Evolutionary conservation across 2,113 vertebrate species (phyloP).

Genomic region (Psammodynastes pulverulentus): DNA sequence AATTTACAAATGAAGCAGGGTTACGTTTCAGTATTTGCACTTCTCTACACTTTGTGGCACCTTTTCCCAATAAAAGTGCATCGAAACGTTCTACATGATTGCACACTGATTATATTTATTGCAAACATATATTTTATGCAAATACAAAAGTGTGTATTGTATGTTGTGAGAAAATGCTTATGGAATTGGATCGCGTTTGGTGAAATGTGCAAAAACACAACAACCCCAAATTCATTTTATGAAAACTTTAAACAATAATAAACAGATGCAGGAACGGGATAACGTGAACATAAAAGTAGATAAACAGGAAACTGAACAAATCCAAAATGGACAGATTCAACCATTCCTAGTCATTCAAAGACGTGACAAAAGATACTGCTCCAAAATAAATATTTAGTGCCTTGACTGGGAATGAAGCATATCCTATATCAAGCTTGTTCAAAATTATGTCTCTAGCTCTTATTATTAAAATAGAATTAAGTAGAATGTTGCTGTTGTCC

Average conservation of each 20-base stretch:
- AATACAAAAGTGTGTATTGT: background rate
- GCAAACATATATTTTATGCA: background rate
- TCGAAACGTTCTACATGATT: background rate
- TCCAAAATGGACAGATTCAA: background rate
- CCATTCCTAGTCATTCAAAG: background rate
- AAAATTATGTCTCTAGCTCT: background rate
- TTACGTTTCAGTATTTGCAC: background rate
- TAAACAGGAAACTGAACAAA: background rate
- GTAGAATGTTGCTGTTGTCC: background rate
- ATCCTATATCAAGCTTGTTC: slow-evolving; percentile 37
- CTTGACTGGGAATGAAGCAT: slow-evolving; percentile 54
- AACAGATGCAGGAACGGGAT: background rate
- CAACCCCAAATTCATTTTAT: background rate
- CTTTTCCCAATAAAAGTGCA: background rate
- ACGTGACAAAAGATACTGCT: slow-evolving; percentile 24
- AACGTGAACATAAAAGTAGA: background rate
- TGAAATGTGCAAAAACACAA: background rate
- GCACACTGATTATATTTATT: background rate
- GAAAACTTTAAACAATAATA: background rate
- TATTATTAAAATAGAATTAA: background rate
- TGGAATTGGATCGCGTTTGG: background rate
- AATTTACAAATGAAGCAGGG: background rate
- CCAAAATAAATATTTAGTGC: slow-evolving; percentile 46
- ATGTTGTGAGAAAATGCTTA: background rate
- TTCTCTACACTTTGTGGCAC: background rate